These are phyloP conservation scores for Amniataba percoides DNA, from an alignment of 2,797 vertebrate species.

Conservation along the genomic window DNA sequence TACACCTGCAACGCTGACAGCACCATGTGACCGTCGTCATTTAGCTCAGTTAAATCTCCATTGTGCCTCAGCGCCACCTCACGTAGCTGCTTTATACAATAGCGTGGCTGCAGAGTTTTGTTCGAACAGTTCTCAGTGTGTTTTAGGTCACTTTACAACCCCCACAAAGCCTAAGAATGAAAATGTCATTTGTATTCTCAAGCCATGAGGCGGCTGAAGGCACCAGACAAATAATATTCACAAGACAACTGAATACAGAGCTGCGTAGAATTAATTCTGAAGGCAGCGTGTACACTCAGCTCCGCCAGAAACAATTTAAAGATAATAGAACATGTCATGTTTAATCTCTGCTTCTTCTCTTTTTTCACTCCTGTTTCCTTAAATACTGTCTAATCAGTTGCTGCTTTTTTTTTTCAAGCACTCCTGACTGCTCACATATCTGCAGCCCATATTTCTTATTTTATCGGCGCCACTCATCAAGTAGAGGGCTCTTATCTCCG, in stretches of 20 bases:
- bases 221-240: not conserved
- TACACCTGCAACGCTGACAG: not conserved
- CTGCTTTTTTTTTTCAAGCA: conserved; percentile 29
- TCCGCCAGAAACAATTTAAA: conserved; percentile 2
- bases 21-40: not conserved
- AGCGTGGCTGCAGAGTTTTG: not conserved
- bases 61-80: not conserved
- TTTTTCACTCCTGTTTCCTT: conserved; percentile 1
- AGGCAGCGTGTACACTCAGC: not conserved
- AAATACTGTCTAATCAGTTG: conserved; percentile 22
- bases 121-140: not conserved
- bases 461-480: conserved; percentile 27
- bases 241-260: not conserved
- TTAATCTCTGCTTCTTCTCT: conserved; percentile 7
- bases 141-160: not conserved
- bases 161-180: not conserved
- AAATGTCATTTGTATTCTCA: not conserved
- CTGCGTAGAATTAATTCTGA: not conserved
- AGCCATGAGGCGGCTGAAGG: not conserved
- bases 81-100: not conserved
- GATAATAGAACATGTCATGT: not conserved
- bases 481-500: conserved; percentile 39
- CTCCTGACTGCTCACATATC: conserved; percentile 23
- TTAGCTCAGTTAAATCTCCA: not conserved
- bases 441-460: conserved; percentile 15